Base-by-base conservation (phyloP, 2,797 vertebrate species). In the Tolypeutes matacus region DNA sequence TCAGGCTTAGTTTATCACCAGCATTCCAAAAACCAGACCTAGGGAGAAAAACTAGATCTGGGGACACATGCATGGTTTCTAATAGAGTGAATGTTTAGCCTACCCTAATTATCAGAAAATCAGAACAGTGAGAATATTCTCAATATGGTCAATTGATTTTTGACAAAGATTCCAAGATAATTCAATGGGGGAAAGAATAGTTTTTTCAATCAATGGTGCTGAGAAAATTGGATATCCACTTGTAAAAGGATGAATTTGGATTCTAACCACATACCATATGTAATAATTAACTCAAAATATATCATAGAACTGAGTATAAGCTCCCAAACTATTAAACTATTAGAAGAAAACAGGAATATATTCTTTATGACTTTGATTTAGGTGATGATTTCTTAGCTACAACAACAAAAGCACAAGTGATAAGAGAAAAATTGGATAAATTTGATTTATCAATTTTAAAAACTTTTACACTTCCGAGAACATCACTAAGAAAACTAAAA, bases 301-400 rank as follows among this genome's bases (percentile, higher is more conserved):
- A 82, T 36, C 42, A 64, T 6, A 62, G 8, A 64, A 15, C n/a
- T 64, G 72, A 39, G 64, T 73, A 39, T 21, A 75, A 42, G 31
- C 62, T 18, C 42, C 51, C 73, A 39, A 72, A 29, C 23, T 34
- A 53, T 60, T 62, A 62, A 62, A 31, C 9, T 39, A n/a, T 42
- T 83, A 39, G 42, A 53, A 84, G 42, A 75, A 83, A 64, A 53
- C 27, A 51, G 56, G 18, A 39, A 17, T 73, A 83, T 62, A 34
- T 21, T 27, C 51, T 53, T 53, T 14, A 27, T 49, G 21, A 70
- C 13, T n/a, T 46, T 60, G 46, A n/a, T 9, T 77, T 78, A 62
- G 29, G 39, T 65, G 51, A 87, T 62, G 6, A 53, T 89, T 94
- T 92, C 29, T 89, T 84, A 89, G 17, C 65, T 82, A 91, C 31